phyloP scores from a whole-genome alignment of 2,113 vertebrate genomes.

The Neodon shergylaensis region DNA sequence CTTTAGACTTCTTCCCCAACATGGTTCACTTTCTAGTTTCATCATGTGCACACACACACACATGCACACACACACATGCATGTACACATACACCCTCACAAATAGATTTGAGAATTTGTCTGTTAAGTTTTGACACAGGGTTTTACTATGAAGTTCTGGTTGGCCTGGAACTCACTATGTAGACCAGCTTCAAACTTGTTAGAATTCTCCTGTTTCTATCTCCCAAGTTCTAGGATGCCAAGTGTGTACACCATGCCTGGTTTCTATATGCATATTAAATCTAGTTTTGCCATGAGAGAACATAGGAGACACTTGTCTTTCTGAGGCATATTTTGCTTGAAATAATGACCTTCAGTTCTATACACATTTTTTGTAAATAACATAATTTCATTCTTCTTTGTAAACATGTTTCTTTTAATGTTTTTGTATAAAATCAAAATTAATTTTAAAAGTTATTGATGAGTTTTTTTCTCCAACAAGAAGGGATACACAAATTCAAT shows the following conservation, averaged over 20 bases:
- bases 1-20: neutral
- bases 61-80: neutral
- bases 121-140: neutral
- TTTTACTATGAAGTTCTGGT: neutral
- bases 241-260: neutral
- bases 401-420: neutral
- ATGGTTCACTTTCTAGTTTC: neutral
- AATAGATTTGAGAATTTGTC: neutral
- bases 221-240: neutral
- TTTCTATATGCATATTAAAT: neutral
- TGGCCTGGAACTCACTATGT: neutral
- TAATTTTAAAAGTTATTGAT: neutral
- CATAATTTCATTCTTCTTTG: neutral
- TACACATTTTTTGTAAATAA: neutral
- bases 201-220: neutral
- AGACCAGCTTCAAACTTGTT: neutral
- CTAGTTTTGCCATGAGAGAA: neutral
- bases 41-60: neutral
- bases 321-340: neutral
- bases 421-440: slow-evolving; percentile 19
- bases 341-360: neutral
- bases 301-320: neutral
- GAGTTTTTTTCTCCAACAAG: neutral
- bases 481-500: slow-evolving; percentile 15
- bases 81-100: neutral